Percentiles rank a stretch among this genome's conserved stretches.
Conservation (phyloP, 2,113 vertebrate genomes). For the Labeo catla region DNA sequence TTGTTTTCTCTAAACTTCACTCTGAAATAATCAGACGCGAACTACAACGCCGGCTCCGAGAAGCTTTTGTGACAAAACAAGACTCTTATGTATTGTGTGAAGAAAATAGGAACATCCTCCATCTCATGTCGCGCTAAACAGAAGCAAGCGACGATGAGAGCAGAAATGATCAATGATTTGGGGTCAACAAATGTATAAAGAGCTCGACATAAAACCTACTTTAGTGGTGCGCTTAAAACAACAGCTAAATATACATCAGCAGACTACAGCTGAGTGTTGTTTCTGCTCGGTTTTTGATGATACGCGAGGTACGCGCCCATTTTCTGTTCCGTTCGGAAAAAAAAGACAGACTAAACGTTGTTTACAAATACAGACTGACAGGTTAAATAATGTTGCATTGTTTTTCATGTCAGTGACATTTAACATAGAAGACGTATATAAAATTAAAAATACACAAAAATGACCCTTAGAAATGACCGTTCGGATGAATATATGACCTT, state of each 20-base stretch:
- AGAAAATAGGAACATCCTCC: background rate
- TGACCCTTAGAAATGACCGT: slow-evolving; percentile 60
- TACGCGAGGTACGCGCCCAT: slow-evolving; percentile 44
- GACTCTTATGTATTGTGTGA: background rate
- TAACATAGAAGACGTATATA: slow-evolving; percentile 62
- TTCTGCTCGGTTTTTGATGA: slow-evolving; percentile 10
- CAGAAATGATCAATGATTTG: background rate
- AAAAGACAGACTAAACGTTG: slow-evolving; percentile 70
- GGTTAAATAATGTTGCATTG: slow-evolving; percentile 78
- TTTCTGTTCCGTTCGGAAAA: slow-evolving; percentile 63
- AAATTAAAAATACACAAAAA: slow-evolving; percentile 69
- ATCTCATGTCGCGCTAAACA: background rate
- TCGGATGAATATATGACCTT: slow-evolving; percentile 61
- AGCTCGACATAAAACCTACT: background rate
- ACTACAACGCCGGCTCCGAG: background rate
- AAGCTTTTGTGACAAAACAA: slow-evolving; percentile 18
- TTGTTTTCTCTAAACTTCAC: background rate
- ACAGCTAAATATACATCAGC: slow-evolving; percentile 22
- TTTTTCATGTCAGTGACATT: slow-evolving; percentile 84
- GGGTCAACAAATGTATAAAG: background rate
- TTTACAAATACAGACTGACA: slow-evolving; percentile 83
- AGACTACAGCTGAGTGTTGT: background rate
- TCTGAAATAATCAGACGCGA: background rate
- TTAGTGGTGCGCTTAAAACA: slow-evolving; percentile 2
- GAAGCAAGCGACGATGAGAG: background rate